phyloP scores from a whole-genome alignment of 2,888 invertebrate genomes.

The Lithophane socia region DNA sequence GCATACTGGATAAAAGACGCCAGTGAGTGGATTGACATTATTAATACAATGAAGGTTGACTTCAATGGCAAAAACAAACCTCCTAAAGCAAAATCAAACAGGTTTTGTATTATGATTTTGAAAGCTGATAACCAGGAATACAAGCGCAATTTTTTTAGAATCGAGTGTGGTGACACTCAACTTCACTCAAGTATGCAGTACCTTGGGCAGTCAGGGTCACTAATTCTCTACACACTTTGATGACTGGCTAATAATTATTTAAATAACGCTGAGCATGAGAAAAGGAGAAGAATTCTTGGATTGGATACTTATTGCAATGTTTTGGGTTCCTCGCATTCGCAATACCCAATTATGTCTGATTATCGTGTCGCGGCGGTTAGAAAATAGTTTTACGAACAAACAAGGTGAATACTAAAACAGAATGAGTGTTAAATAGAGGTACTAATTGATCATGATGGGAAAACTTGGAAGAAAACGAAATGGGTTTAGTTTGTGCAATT shows the following conservation, averaged over 20 bases:
- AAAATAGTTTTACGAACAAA: not conserved
- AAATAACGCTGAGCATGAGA: not conserved
- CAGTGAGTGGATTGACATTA: slow-evolving; percentile 23
- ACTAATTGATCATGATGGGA: slow-evolving; percentile 9
- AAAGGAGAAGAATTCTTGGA: not conserved
- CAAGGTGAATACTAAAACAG: not conserved
- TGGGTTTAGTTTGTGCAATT: not conserved
- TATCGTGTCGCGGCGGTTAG: not conserved
- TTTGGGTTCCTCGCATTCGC: slow-evolving; percentile 5
- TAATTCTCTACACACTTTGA: not conserved
- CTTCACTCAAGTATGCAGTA: not conserved
- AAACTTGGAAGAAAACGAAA: slow-evolving; percentile 33
- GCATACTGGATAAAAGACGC: slow-evolving; percentile 7
- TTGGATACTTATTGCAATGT: not conserved
- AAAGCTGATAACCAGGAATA: slow-evolving; percentile 1
- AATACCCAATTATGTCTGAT: slow-evolving; percentile 2
- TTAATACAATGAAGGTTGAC: slow-evolving; percentile 30
- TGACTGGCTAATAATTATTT: not conserved
- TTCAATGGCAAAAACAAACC: slow-evolving; percentile 1
- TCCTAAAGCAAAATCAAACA: slow-evolving; percentile 22
- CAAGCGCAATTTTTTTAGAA: not conserved
- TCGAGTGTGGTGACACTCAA: not conserved
- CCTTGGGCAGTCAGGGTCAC: not conserved
- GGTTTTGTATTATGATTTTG: slow-evolving; percentile 28
- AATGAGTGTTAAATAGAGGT: not conserved